A percentile compares a stretch with the other conserved stretches of the same genome.
phyloP scores from a whole-genome alignment of 2,113 vertebrate species.

The Uropsilus gracilis region DNA sequence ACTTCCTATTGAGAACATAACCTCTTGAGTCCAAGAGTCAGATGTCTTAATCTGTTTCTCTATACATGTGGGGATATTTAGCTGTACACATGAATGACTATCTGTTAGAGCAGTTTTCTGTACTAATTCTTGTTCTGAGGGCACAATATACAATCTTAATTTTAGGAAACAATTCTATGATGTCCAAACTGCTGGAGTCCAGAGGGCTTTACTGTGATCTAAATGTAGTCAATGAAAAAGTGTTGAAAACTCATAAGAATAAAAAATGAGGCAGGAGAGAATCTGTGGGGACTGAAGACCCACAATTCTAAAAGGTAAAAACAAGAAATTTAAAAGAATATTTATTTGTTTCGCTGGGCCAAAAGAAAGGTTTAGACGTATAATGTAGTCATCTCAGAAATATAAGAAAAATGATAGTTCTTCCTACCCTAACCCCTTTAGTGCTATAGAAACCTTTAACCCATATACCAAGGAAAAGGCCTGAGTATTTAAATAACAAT shows the following conservation, averaged over 20 bases:
- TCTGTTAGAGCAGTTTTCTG: slow-evolving; percentile 20
- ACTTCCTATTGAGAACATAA: not conserved
- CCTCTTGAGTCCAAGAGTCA: not conserved
- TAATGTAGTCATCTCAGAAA: not conserved
- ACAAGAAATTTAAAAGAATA: not conserved
- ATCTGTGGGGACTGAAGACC: not conserved
- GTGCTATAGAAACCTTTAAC: not conserved
- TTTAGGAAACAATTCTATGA: not conserved
- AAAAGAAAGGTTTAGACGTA: not conserved
- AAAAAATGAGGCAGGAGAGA: not conserved
- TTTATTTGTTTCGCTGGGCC: not conserved
- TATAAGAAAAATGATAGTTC: not conserved
- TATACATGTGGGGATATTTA: not conserved
- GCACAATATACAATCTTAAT: slow-evolving; percentile 4
- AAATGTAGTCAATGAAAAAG: slow-evolving; percentile 1
- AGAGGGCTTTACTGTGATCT: not conserved
- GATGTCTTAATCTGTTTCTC: not conserved
- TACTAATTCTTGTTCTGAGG: slow-evolving; percentile 40
- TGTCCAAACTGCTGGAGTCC: not conserved
- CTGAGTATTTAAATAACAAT: not conserved
- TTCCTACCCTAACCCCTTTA: not conserved
- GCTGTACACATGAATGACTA: not conserved
- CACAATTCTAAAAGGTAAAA: not conserved
- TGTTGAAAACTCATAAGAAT: not conserved
- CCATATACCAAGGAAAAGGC: not conserved